Conservation (phyloP, 1,140 invertebrate genomes). For the Lanistes nyassanus region DNA sequence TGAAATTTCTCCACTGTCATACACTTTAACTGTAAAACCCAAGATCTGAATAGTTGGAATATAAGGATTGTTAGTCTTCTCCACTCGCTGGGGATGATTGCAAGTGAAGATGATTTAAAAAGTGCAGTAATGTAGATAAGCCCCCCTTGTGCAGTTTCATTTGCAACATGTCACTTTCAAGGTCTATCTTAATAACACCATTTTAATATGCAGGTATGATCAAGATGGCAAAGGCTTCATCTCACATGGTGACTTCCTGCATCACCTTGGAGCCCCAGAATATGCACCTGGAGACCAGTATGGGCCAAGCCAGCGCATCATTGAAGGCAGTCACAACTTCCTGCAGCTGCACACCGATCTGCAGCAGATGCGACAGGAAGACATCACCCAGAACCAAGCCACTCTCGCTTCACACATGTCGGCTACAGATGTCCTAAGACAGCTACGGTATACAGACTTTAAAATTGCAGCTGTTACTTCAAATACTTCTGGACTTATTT, state of each 20-base stretch:
- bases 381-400: conserved; percentile 59
- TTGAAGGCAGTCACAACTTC: conserved; percentile 51
- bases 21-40: too few species aligned
- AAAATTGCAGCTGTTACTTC: neutral
- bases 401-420: conserved; percentile 49
- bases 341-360: conserved; percentile 52
- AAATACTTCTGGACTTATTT: neutral
- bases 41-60: too few species aligned
- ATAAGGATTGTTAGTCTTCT: too few species aligned
- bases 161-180: neutral
- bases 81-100: too few species aligned
- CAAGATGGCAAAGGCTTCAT: conserved; percentile 50
- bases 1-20: too few species aligned
- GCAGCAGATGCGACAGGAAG: conserved; percentile 56
- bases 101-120: too few species aligned
- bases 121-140: too few species aligned
- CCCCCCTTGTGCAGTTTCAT: neutral
- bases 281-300: conserved; percentile 55
- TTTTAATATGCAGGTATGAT: conserved; percentile 50
- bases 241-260: conserved; percentile 56
- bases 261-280: conserved; percentile 51
- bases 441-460: conserved; percentile 51
- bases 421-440: conserved; percentile 51
- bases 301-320: conserved; percentile 55
- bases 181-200: neutral